Base-by-base conservation (phyloP, 2,888 invertebrate genomes). In the Drosophila helvetica region DNA sequence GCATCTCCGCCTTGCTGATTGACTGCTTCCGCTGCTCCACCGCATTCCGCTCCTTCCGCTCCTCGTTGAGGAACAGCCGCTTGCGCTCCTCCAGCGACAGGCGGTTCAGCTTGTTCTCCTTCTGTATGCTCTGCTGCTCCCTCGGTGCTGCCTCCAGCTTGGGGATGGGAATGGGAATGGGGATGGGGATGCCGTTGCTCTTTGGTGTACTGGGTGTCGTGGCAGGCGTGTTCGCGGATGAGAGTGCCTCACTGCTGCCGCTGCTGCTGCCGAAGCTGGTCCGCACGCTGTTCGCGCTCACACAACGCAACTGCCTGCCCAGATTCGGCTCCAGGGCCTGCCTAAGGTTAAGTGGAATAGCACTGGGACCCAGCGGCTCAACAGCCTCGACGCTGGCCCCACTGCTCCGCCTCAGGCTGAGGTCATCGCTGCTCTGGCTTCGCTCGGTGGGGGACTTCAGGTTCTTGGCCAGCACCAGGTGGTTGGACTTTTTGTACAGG, bases 381-480 rank as follows among this genome's bases (percentile, higher is more conserved):
- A 78, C 64, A 15, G 80, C 80, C 30, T 86, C 86, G 6, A 73
- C 69, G 47, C 68, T 67, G n/a, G 65, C 93, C 57, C 90, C 91
- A 63, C 93, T 93, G 62, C 92, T 92, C 47, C 93, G 92, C 15
- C 92, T 87, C 66, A 82, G 69, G 43, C 83, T 86, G 30, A 90
- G 75, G 50, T 91, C 91, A 19, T 91, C 90, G 57, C 64, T 89
- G 74, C 90, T 91, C 52, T 79, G 75, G 8, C 80, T 81, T 5
- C 82, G 81, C 27, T 88, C 90, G 5, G 78, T 59, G 9, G 79
- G 55, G 1, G 63, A 15, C 15, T 89, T 90, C 3, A 85, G 90
- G 78, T 94, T 94, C 69, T 94, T 95, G 25, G 95, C 94, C 75
- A 95, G 92, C 56, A 95, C 94, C 38, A 95, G 93, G 85, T 95